Conservation (phyloP, 2,888 invertebrate genomes). For the Drosophila robusta region DNA sequence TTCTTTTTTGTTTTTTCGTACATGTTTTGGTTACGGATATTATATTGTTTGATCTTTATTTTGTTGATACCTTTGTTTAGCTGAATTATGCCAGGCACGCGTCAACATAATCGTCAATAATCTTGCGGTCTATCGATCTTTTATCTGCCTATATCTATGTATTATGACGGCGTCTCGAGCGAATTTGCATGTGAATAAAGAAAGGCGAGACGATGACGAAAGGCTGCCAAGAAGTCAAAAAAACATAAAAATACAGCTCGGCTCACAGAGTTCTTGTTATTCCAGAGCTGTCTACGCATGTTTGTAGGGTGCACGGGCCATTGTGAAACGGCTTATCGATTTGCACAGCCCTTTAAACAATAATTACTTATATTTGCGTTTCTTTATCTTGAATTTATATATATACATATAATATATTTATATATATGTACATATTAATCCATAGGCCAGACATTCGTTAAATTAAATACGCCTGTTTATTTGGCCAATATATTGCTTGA, state of each 20-base stretch:
- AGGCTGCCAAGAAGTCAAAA: conserved; percentile 13
- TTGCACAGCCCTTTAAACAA: background rate
- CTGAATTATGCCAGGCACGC: conserved; percentile 64
- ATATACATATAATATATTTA: background rate
- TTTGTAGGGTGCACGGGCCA: conserved; percentile 10
- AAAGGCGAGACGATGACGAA: conserved; percentile 48
- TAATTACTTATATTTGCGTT: background rate
- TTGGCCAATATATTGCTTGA: background rate
- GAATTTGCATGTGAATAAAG: conserved; percentile 55
- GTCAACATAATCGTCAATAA: conserved; percentile 61
- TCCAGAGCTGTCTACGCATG: conserved; percentile 9
- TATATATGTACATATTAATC: no score
- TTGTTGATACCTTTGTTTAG: conserved; percentile 22
- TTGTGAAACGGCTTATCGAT: conserved; percentile 1
- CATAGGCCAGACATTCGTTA: background rate
- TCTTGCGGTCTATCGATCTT: conserved; percentile 38
- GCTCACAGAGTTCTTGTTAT: conserved; percentile 15
- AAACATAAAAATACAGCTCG: conserved; percentile 4
- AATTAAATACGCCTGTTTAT: background rate
- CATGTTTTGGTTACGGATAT: conserved; percentile 54
- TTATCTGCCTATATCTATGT: conserved; percentile 47
- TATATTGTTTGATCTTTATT: conserved; percentile 34
- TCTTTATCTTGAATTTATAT: background rate
- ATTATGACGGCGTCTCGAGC: conserved; percentile 24
- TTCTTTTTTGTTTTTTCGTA: conserved; percentile 34